Conservation (phyloP, 2,113 vertebrate genomes). For the Tychaedon coryphoeus region DNA sequence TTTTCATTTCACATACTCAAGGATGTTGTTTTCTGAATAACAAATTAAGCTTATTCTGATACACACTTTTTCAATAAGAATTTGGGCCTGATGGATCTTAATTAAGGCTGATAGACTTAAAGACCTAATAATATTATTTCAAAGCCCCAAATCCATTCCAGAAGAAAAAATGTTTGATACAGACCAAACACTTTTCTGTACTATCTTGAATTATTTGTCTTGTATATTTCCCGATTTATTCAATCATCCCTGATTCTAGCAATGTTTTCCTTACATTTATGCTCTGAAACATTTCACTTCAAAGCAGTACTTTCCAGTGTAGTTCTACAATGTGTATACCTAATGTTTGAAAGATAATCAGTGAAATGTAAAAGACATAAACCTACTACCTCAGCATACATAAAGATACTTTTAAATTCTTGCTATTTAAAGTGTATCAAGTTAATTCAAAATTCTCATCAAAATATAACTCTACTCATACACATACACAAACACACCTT, state of each 20-base stretch:
- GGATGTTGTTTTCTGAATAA: background rate
- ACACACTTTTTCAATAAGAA: background rate
- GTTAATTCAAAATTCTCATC: background rate
- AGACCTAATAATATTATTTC: background rate
- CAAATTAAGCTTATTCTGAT: background rate
- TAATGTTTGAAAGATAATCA: background rate
- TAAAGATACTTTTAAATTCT: background rate
- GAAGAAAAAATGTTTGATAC: background rate
- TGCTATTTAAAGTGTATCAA: background rate
- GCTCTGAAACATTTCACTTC: background rate
- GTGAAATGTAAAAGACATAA: background rate
- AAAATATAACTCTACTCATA: background rate
- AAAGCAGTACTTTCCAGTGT: background rate
- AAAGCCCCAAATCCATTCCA: background rate
- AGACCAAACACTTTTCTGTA: background rate
- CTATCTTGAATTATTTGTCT: background rate
- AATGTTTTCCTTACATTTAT: background rate
- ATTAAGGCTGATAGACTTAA: background rate
- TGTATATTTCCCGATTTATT: background rate
- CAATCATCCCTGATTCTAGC: background rate
- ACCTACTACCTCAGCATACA: background rate
- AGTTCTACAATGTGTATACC: background rate
- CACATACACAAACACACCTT: rapidly evolving
- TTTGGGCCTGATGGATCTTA: background rate
- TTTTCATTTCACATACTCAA: background rate